Percentiles rank a stretch among this genome's conserved stretches.
These are phyloP conservation scores for Harpalus rubripes DNA, from an alignment of 2,888 invertebrate species.

Conservation along the genomic window DNA sequence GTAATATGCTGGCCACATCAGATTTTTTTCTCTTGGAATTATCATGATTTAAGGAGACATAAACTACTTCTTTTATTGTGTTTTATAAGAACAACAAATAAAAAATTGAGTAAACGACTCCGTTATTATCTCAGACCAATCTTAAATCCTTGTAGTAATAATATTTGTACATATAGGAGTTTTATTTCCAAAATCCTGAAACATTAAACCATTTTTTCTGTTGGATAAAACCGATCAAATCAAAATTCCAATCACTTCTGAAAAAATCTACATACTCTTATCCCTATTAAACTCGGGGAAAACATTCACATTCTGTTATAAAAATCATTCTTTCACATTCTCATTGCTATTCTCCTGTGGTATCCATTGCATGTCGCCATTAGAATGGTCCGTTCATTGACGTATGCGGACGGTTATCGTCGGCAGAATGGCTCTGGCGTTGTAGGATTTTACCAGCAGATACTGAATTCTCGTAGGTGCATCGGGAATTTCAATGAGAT, in stretches of 20 bases:
- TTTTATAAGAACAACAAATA: no score
- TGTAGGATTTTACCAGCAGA: slow-evolving; percentile 42
- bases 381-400: slow-evolving; percentile 35
- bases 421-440: neutral
- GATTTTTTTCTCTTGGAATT: no score
- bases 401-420: slow-evolving; percentile 42
- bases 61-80: no score
- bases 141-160: no score
- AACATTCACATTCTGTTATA: neutral
- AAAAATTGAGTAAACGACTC: no score
- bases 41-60: no score
- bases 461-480: slow-evolving; percentile 41
- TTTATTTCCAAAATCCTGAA: neutral
- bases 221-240: neutral
- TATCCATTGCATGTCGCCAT: slow-evolving; percentile 42
- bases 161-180: no score
- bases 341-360: slow-evolving; percentile 33
- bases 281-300: neutral
- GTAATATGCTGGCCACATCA: no score
- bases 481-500: slow-evolving; percentile 43
- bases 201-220: neutral
- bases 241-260: neutral
- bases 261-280: neutral
- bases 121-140: no score
- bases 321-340: slow-evolving; percentile 12